Conservation (phyloP, 2,797 vertebrate species). For the Vipera ursinii region DNA sequence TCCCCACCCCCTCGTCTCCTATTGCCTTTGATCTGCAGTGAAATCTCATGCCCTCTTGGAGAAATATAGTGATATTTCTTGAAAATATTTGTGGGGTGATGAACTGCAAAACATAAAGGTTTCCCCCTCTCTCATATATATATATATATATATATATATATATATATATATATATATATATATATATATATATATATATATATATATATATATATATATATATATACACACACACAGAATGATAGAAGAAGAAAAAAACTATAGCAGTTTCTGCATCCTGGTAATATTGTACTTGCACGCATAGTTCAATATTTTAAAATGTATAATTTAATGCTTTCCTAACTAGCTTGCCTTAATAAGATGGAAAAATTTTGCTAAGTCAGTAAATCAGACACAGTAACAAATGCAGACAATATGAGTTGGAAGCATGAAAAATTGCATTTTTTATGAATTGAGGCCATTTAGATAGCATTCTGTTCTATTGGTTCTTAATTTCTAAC, state of each 20-base stretch:
- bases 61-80: slow-evolving; percentile 87
- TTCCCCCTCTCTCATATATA: slow-evolving; percentile 31
- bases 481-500: slow-evolving; percentile 33
- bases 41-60: slow-evolving; percentile 75
- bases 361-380: slow-evolving; percentile 65
- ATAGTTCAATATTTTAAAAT: slow-evolving; percentile 69
- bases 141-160: too few relatives aligned
- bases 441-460: slow-evolving; percentile 36
- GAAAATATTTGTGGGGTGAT: slow-evolving; percentile 82
- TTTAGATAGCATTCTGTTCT: neutral
- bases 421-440: slow-evolving; percentile 52
- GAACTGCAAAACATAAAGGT: slow-evolving; percentile 61
- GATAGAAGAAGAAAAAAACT: slow-evolving; percentile 66
- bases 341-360: slow-evolving; percentile 69
- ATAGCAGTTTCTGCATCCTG: slow-evolving; percentile 63
- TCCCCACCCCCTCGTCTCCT: neutral
- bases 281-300: slow-evolving; percentile 74
- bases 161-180: too few relatives aligned
- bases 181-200: too few relatives aligned
- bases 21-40: slow-evolving; percentile 72
- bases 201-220: too few relatives aligned
- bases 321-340: slow-evolving; percentile 68
- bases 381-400: slow-evolving; percentile 50
- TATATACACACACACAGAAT: too few relatives aligned
- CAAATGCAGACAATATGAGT: slow-evolving; percentile 68